These are phyloP conservation scores for Moxostoma hubbsi DNA, from an alignment of 2,797 vertebrate species.

Conservation along the genomic window DNA sequence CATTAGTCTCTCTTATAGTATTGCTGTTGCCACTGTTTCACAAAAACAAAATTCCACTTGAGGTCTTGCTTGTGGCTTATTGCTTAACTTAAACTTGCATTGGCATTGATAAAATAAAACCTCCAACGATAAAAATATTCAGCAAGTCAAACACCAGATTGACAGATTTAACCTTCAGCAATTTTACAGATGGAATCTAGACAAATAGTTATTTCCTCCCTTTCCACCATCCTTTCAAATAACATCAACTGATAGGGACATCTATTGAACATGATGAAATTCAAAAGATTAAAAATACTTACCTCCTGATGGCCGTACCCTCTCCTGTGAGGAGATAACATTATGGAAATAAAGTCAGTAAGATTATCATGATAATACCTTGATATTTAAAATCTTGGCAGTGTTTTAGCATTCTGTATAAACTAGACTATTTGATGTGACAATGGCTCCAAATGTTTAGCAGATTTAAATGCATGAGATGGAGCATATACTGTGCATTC, in stretches of 20 bases:
- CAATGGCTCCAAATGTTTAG: slow-evolving; percentile 1
- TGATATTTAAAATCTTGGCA: slow-evolving; percentile 43
- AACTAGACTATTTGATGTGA: slow-evolving; percentile 34
- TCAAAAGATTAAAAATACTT: slow-evolving; percentile 65
- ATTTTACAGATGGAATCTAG: slow-evolving; percentile 30
- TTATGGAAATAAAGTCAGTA: slow-evolving; percentile 49
- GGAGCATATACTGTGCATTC: not conserved
- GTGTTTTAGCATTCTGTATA: slow-evolving; percentile 21
- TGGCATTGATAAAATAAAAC: not conserved
- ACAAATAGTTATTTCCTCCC: slow-evolving; percentile 28
- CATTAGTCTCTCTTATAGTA: not conserved
- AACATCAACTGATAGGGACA: slow-evolving; percentile 63
- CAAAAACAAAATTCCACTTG: not conserved
- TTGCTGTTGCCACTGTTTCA: not conserved
- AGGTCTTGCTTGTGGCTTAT: not conserved
- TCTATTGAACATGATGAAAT: slow-evolving; percentile 44
- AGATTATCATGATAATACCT: slow-evolving; percentile 48
- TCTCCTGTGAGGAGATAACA: slow-evolving; percentile 81
- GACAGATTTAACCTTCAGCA: slow-evolving; percentile 29
- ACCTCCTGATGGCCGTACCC: slow-evolving; percentile 93
- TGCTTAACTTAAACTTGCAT: not conserved
- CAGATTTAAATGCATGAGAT: slow-evolving; percentile 48
- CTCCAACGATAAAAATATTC: slow-evolving; percentile 11
- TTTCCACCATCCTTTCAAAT: slow-evolving; percentile 63
- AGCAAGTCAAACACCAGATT: slow-evolving; percentile 6